Evolutionary conservation across 2,888 invertebrate genomes (phyloP).

Genomic region (Mechanitis mazaeus): DNA sequence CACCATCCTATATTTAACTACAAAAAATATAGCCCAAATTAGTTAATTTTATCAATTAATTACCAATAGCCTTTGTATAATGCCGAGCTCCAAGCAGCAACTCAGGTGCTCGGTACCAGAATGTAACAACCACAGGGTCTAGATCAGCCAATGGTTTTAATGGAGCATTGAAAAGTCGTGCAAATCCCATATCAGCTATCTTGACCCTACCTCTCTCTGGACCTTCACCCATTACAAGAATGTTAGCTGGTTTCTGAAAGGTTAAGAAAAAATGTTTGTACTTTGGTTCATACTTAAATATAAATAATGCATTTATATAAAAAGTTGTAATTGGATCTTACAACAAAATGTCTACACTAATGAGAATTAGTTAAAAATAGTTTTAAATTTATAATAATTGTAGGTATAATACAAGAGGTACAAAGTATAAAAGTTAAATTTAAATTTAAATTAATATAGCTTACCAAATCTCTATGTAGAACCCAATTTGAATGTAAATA

Average conservation of each 20-base stretch:
- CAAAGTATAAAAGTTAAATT: neutral
- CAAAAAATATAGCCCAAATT: no score
- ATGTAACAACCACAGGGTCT: conserved; percentile 99
- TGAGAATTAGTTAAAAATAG: no score
- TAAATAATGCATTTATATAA: no score
- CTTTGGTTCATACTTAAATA: no score
- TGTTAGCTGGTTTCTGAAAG: conserved; percentile 96
- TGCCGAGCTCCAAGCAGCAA: conserved; percentile 94
- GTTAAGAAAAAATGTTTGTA: no score
- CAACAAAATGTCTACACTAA: no score
- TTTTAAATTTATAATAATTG: no score
- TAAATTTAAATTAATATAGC: conserved; percentile 30
- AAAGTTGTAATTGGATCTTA: no score
- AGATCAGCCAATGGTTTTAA: conserved; percentile 97
- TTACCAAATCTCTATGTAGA: conserved; percentile 95
- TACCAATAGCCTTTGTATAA: conserved; percentile 98
- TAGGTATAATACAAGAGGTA: no score
- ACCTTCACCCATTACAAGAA: conserved; percentile 99
- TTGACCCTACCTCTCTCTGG: conserved; percentile 97
- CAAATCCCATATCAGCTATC: conserved; percentile 99
- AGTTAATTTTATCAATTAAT: no score
- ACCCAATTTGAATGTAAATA: conserved; percentile 99
- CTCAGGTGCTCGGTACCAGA: conserved; percentile 99
- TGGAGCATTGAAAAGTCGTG: conserved; percentile 97
- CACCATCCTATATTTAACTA: no score